Conservation (phyloP, 2,797 vertebrate genomes). For the Chrosomus eos region DNA sequence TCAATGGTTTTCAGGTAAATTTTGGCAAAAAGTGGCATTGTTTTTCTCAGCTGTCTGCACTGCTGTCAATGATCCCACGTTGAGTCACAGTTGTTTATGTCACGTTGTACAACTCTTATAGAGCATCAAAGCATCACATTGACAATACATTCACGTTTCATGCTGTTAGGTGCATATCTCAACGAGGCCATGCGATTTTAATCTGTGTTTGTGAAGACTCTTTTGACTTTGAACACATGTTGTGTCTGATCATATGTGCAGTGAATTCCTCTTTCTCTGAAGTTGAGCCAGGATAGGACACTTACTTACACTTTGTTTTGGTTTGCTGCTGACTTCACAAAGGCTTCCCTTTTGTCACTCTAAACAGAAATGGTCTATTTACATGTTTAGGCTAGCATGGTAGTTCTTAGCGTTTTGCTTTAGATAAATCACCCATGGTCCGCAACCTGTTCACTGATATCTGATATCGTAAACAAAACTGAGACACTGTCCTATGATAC, state of each 20-base stretch:
- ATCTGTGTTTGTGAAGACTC: background rate
- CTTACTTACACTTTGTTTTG: conserved; percentile 25
- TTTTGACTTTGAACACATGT: background rate
- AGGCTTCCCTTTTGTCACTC: background rate
- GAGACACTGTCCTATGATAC: background rate
- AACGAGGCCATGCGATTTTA: background rate
- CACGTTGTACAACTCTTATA: background rate
- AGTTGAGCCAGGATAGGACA: background rate
- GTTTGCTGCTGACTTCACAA: background rate
- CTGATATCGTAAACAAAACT: background rate
- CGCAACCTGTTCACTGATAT: background rate
- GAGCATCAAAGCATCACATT: conserved; percentile 19
- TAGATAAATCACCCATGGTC: background rate
- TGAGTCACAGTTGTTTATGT: conserved; percentile 5
- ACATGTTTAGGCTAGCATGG: background rate
- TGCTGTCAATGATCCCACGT: background rate
- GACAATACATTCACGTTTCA: background rate
- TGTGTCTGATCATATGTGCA: conserved; percentile 8
- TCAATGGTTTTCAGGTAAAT: background rate
- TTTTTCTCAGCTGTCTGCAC: background rate
- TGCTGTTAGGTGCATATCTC: background rate
- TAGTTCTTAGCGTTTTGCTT: conserved; percentile 8
- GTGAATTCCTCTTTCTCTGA: conserved; percentile 22
- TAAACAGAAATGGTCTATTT: background rate
- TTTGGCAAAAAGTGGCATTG: background rate